Conservation (phyloP, 53 echinoderm and acorn worm species). For the Luidia sarsii region DNA sequence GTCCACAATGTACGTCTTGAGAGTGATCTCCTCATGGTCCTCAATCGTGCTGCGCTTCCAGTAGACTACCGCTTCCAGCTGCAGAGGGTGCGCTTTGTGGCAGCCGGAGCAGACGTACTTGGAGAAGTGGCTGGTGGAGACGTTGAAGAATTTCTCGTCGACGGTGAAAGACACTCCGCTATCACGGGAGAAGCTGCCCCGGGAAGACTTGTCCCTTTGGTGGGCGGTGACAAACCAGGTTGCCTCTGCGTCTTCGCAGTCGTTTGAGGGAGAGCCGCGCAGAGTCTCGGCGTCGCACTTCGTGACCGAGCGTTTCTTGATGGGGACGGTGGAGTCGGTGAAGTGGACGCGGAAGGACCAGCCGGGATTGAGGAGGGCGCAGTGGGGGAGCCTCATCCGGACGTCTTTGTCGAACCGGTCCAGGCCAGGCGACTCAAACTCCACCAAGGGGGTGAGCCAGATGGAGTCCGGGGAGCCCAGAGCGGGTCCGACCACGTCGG, state of each 20-base stretch:
- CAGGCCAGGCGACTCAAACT: conserved; percentile 70
- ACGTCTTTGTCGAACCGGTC: conserved; percentile 40
- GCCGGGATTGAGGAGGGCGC: conserved; percentile 53
- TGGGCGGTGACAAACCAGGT: conserved; percentile 20
- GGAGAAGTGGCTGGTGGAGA: conserved; percentile 71
- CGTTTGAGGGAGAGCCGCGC: no score
- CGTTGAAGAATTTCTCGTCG: conserved; percentile 64
- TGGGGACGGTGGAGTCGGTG: conserved; percentile 45
- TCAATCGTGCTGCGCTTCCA: conserved; percentile 43
- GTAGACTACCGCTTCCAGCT: conserved; percentile 64
- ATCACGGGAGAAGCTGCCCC: neutral
- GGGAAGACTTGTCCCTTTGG: neutral
- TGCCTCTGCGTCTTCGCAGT: neutral
- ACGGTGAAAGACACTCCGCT: conserved; percentile 51
- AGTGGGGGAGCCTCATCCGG: conserved; percentile 63
- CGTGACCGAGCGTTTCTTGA: neutral
- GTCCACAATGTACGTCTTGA: conserved; percentile 65
- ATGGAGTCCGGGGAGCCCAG: conserved; percentile 31
- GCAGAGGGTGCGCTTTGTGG: conserved; percentile 61
- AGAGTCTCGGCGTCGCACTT: no score
- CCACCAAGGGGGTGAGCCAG: conserved; percentile 69
- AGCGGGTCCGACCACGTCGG: conserved; percentile 32
- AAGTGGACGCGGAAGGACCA: conserved; percentile 68
- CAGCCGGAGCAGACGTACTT: conserved; percentile 72
- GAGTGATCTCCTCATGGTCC: conserved; percentile 49